Evolutionary conservation across 2,113 vertebrate species (phyloP).

Genomic region (Boleophthalmus pectinirostris): DNA sequence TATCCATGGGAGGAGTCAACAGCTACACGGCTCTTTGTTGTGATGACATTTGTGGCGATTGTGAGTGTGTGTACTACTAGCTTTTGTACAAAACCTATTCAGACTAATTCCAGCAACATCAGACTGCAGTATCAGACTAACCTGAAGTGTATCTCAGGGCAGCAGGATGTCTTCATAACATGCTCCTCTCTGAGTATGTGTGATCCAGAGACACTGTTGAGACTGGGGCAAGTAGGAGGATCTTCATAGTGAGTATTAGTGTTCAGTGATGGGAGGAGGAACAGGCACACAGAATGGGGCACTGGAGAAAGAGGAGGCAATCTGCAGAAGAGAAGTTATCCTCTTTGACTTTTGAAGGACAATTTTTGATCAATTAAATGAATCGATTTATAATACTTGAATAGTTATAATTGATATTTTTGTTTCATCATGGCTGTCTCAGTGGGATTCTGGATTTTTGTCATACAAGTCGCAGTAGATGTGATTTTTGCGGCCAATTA

Average conservation of each 20-base stretch:
- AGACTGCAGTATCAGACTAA: background rate
- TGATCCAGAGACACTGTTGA: background rate
- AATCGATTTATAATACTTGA: background rate
- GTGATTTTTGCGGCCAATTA: slow-evolving; percentile 61
- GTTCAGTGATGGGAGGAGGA: slow-evolving; percentile 57
- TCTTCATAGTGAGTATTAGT: slow-evolving; percentile 43
- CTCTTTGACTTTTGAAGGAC: background rate
- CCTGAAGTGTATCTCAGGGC: background rate
- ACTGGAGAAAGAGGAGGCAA: slow-evolving; percentile 37
- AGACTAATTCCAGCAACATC: background rate
- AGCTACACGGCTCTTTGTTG: too few species aligned
- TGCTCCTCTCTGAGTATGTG: background rate
- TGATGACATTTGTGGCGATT: too few species aligned
- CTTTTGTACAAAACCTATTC: too few species aligned
- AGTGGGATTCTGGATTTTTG: slow-evolving; percentile 45
- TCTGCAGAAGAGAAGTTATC: slow-evolving; percentile 26
- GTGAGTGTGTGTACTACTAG: too few species aligned
- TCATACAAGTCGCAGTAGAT: slow-evolving; percentile 48
- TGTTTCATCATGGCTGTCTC: slow-evolving; percentile 41
- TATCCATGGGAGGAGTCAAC: too few species aligned
- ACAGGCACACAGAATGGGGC: slow-evolving; percentile 38
- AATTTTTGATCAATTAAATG: background rate
- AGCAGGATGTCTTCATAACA: background rate
- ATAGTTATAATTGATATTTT: background rate
- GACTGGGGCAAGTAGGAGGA: slow-evolving; percentile 45